Percentiles rank a stretch among this genome's conserved stretches.
Evolutionary conservation across 2,797 vertebrate genomes (phyloP).

Genomic region (Euthynnus affinis): DNA sequence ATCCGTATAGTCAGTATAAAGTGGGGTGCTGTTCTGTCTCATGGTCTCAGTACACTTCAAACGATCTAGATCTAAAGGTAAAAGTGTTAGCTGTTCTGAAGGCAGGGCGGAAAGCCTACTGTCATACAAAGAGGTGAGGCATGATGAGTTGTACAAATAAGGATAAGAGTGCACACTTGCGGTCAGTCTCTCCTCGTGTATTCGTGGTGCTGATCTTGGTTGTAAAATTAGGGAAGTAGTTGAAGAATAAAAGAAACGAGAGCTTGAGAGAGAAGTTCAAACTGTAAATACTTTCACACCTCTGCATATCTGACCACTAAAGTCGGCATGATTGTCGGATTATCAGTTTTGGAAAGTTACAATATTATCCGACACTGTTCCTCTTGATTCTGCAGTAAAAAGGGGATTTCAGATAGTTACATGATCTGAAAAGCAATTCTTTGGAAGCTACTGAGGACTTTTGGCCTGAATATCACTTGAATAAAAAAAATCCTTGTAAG

Average conservation of each 20-base stretch:
- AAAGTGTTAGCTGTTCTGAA: neutral
- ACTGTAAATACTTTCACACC: neutral
- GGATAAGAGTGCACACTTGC: neutral
- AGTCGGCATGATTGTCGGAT: neutral
- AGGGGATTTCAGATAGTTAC: neutral
- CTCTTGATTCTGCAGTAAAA: neutral
- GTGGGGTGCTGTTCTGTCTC: neutral
- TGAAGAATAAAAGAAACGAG: neutral
- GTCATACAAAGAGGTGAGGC: neutral
- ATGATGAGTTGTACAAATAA: too few species aligned
- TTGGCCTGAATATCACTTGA: neutral
- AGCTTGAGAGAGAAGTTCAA: neutral
- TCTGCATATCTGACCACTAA: neutral
- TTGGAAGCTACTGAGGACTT: neutral
- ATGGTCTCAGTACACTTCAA: too few species aligned
- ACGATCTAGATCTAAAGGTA: too few species aligned
- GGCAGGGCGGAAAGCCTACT: neutral
- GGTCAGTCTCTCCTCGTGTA: slow-evolving; percentile 1
- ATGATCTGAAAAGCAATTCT: neutral
- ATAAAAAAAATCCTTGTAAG: neutral
- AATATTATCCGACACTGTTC: neutral
- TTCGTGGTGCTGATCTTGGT: too few species aligned
- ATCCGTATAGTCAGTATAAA: neutral
- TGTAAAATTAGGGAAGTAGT: neutral
- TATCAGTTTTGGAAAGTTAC: slow-evolving; percentile 20